These are phyloP conservation scores for Chaetodon trifascialis DNA, from an alignment of 2,113 vertebrate genomes.

Conservation along the genomic window DNA sequence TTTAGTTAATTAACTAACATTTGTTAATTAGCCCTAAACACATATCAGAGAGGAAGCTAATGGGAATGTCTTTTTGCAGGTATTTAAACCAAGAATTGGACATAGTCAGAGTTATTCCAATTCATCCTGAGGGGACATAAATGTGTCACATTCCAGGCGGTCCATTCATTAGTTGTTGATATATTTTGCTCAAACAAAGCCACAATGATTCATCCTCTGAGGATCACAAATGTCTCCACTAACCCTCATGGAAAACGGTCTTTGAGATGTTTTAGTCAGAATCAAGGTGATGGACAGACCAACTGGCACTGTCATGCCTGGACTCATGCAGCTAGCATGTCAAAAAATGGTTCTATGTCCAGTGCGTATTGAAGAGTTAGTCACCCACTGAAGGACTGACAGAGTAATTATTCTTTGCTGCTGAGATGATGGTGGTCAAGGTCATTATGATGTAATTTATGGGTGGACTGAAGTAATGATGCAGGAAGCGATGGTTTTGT, in stretches of 20 bases:
- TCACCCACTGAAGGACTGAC: background rate
- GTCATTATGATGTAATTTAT: background rate
- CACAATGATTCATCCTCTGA: background rate
- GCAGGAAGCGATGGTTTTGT: background rate
- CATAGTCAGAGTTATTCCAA: too few species aligned
- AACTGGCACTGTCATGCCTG: background rate
- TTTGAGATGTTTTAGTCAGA: background rate
- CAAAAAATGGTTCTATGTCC: background rate
- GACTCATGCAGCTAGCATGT: background rate
- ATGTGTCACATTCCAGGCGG: background rate
- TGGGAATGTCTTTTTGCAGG: background rate
- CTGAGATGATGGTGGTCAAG: background rate
- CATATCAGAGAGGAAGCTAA: background rate
- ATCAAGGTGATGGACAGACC: background rate
- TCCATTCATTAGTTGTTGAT: background rate
- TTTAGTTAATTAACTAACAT: background rate
- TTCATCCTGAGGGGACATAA: background rate
- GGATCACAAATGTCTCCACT: background rate
- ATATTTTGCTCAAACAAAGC: background rate
- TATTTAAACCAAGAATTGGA: background rate
- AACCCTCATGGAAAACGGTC: background rate
- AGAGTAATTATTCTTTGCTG: background rate
- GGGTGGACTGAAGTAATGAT: background rate
- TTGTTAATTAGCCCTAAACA: background rate
- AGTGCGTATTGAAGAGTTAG: background rate